phyloP scores from a whole-genome alignment of 2,113 vertebrate species.

The Cricetomys ansorgei region DNA sequence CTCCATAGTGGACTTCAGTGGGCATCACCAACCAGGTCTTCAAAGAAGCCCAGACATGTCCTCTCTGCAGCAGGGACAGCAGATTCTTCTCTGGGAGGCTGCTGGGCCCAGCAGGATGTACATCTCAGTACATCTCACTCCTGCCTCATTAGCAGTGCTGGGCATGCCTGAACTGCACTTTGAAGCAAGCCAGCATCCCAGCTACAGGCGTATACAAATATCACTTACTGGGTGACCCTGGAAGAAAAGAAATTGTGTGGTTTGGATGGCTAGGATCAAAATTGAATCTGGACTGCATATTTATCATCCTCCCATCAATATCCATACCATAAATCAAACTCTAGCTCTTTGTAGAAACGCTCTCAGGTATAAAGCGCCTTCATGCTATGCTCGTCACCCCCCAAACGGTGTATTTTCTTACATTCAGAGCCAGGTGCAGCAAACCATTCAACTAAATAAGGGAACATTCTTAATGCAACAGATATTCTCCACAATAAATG shows the following conservation, averaged over 20 bases:
- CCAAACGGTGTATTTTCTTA: slow-evolving; percentile 56
- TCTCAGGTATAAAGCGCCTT: slow-evolving; percentile 37
- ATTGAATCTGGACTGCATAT: slow-evolving; percentile 36
- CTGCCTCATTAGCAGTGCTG: neutral
- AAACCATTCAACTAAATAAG: slow-evolving; percentile 54
- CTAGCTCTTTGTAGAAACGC: slow-evolving; percentile 43
- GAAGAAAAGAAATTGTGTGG: neutral
- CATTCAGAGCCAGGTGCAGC: slow-evolving; percentile 20
- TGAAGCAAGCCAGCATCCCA: neutral
- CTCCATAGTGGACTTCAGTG: neutral
- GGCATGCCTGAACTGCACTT: neutral
- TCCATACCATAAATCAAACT: slow-evolving; percentile 59
- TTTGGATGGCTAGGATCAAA: slow-evolving; percentile 42
- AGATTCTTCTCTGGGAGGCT: neutral
- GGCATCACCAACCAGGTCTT: neutral
- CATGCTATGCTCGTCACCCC: neutral
- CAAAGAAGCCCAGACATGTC: neutral
- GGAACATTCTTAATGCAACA: slow-evolving; percentile 15
- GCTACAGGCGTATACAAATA: neutral
- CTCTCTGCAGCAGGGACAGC: neutral
- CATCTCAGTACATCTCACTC: neutral
- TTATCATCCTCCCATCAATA: slow-evolving; percentile 35
- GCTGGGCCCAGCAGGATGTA: neutral
- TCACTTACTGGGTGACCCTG: slow-evolving; percentile 16
- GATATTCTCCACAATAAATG: slow-evolving; percentile 19